Conservation (phyloP, 1,140 invertebrate genomes). For the Caenorhabditis briggsae region DNA sequence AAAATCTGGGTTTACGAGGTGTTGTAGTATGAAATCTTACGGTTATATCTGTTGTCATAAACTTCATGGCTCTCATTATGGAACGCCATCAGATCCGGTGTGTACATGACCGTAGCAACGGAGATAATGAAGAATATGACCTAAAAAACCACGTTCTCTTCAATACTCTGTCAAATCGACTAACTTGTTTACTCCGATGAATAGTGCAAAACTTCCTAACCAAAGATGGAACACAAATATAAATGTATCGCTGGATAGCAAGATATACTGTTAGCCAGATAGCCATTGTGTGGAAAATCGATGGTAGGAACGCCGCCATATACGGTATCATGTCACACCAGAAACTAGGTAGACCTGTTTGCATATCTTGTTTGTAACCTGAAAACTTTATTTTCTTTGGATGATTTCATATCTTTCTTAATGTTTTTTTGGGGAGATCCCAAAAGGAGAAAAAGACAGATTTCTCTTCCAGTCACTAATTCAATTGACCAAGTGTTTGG, state of each 20-base stretch:
- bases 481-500: slow-evolving; percentile 51
- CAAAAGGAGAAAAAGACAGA: neutral
- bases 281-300: slow-evolving; percentile 76
- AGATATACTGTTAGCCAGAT: slow-evolving; percentile 75
- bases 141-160: slow-evolving; percentile 63
- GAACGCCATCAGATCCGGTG: slow-evolving; percentile 74
- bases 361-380: slow-evolving; percentile 71
- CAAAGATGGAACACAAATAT: slow-evolving; percentile 76
- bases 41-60: slow-evolving; percentile 60
- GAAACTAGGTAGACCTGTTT: slow-evolving; percentile 71
- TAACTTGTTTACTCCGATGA: slow-evolving; percentile 74
- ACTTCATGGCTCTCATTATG: slow-evolving; percentile 72
- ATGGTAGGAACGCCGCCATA: slow-evolving; percentile 74
- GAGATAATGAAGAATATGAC: slow-evolving; percentile 74
- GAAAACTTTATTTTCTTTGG: neutral
- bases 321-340: slow-evolving; percentile 76
- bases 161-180: neutral
- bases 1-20: neutral
- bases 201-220: slow-evolving; percentile 75
- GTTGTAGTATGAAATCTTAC: slow-evolving; percentile 64
- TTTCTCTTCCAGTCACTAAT: slow-evolving; percentile 35
- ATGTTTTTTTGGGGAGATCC: neutral
- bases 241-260: slow-evolving; percentile 76
- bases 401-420: neutral
- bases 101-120: slow-evolving; percentile 72